phyloP scores from a whole-genome alignment of 2,797 vertebrate species.

The Typhlichthys subterraneus region DNA sequence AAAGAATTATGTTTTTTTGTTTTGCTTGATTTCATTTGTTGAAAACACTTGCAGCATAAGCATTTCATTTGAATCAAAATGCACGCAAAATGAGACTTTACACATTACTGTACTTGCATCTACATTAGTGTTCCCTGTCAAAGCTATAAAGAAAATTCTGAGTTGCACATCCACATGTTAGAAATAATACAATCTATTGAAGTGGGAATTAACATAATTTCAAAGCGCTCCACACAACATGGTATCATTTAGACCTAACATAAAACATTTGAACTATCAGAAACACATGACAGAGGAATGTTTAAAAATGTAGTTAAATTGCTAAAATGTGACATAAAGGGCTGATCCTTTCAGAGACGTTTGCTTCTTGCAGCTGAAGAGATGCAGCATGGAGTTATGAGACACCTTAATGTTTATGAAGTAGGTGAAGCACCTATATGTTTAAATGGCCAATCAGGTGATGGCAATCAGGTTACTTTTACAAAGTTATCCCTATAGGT shows the following conservation, averaged over 20 bases:
- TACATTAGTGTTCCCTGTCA: constrained; percentile 49
- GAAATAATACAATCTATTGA: constrained; percentile 48
- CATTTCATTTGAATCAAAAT: not conserved
- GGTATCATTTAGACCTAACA: constrained; percentile 56
- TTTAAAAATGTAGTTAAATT: constrained; percentile 23
- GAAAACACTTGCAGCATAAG: not conserved
- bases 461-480: no score
- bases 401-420: no score
- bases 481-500: no score
- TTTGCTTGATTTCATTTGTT: constrained; percentile 13
- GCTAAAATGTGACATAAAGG: constrained; percentile 45
- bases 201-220: constrained; percentile 64
- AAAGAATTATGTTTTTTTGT: not conserved
- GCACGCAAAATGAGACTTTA: constrained; percentile 9
- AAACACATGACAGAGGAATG: constrained; percentile 71
- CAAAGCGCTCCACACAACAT: constrained; percentile 45
- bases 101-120: constrained; percentile 17
- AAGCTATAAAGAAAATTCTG: constrained; percentile 42
- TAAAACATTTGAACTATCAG: constrained; percentile 60
- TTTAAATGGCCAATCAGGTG: no score
- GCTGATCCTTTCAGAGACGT: constrained; percentile 12
- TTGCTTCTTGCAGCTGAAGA: not conserved
- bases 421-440: no score
- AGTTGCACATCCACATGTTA: constrained; percentile 54
- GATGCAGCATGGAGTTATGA: no score